Conservation (phyloP, 1,140 invertebrate genomes). For the Hyles vespertilio region DNA sequence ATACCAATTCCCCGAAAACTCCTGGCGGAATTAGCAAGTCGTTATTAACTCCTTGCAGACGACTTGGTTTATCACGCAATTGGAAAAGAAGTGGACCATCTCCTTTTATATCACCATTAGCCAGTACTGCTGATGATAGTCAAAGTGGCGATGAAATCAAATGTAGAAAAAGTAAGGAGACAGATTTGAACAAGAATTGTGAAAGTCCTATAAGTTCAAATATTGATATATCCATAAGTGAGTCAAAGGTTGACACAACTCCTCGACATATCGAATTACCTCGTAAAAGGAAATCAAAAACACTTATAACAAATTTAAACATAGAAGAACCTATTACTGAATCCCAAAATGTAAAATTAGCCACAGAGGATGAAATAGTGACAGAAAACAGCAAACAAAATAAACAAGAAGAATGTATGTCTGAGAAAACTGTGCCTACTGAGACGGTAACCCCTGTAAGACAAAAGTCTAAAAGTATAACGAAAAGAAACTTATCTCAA, state of each 20-base stretch:
- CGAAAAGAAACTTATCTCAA: neutral
- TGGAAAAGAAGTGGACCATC: constrained; percentile 53
- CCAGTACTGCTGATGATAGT: constrained; percentile 16
- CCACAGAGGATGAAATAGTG: neutral
- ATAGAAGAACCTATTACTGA: constrained; percentile 1
- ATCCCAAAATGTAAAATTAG: neutral
- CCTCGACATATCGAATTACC: constrained; percentile 30
- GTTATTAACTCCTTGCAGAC: constrained; percentile 55
- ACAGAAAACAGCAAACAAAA: constrained; percentile 1
- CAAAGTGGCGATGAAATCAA: constrained; percentile 24
- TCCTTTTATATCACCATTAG: constrained; percentile 57
- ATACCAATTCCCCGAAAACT: constrained; percentile 54
- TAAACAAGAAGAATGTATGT: neutral
- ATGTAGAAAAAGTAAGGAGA: constrained; percentile 33
- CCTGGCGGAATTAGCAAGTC: constrained; percentile 65
- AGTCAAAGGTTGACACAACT: constrained; percentile 20
- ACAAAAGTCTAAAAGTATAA: constrained; percentile 30
- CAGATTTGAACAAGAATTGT: constrained; percentile 5
- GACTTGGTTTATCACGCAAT: constrained; percentile 59
- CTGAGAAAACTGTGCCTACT: neutral
- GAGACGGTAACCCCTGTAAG: constrained; percentile 24
- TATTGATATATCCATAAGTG: neutral
- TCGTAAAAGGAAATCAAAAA: constrained; percentile 48
- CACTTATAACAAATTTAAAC: constrained; percentile 23
- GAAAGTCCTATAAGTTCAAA: neutral